Evolutionary conservation across 2,797 vertebrate species (phyloP), one percentile per base, ranked within the genome.

Genomic region (Spinus pinus): DNA sequence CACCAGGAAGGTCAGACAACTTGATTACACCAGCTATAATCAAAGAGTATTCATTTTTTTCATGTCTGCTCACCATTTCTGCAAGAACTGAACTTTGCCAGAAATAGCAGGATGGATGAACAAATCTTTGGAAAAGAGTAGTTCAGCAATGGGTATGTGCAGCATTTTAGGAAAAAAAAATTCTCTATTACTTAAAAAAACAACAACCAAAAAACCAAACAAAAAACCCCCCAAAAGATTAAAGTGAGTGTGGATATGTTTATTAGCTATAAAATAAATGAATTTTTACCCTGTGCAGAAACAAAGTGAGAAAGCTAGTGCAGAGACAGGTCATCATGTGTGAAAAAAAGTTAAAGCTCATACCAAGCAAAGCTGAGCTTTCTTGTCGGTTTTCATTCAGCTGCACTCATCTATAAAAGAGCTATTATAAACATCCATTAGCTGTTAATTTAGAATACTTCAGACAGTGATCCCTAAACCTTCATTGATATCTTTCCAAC

Each of bases 401-500:
- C 49, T 80, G 94, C 71, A 92, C 50, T 93, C 62, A 80, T 95
- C 66, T 95, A 91, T 90, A 86, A 96, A 97, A 95, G 93, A 95
- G 62, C 89, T 92, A 96, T 96, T 97, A 94, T 95, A 97, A 95
- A 85, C 35, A 96, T 95, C 58, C 78, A 95, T 97, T 96, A 97
- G 79, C 73, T 94, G 88, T 93, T 96, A 92, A 97, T 97, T 92
- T 96, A 90, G 95, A 97, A 93, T 95, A 94, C 81, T 90, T 96
- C 86, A 96, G 75, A 95, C 67, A 86, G 44, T 89, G 87, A 94
- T 95, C 81, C 79, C 79, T 94, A 94, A 97, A 95, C 80, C 70
- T 95, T 85, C 81, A 92, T 25, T 94, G 94, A 91, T 95, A 94
- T 93, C 73, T 94, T 97, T 94, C 90, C 93, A 96, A 86, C 44